Evolutionary conservation across 2,888 invertebrate genomes (phyloP).

Genomic region (Mermis nigrescens): DNA sequence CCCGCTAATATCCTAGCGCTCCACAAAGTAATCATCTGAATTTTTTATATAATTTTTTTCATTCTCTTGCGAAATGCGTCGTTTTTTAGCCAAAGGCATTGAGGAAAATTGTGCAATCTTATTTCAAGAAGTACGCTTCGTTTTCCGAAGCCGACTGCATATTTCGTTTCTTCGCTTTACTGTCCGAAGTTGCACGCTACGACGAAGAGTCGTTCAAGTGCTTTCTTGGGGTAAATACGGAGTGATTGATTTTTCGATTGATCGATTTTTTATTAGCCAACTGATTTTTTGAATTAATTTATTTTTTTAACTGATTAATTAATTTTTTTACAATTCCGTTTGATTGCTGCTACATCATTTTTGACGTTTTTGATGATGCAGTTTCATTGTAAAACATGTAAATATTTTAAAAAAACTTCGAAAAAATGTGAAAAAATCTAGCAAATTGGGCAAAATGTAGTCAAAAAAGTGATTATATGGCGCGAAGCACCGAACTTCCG

Average conservation of each 20-base stretch:
- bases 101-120: constrained; percentile 72
- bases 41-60: constrained; percentile 4
- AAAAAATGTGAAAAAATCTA: too few species aligned
- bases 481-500: too few species aligned
- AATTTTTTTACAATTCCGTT: too few species aligned
- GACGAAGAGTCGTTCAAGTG: constrained; percentile 83
- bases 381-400: too few species aligned
- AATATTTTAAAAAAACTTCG: too few species aligned
- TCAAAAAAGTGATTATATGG: too few species aligned
- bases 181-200: constrained; percentile 64
- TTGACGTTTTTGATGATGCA: too few species aligned
- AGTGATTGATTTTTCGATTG: neutral
- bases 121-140: constrained; percentile 66
- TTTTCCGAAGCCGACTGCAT: constrained; percentile 62
- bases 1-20: constrained; percentile 65
- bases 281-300: too few species aligned
- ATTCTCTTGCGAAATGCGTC: neutral
- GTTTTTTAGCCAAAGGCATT: constrained; percentile 44
- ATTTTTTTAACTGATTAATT: too few species aligned
- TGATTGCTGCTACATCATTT: too few species aligned
- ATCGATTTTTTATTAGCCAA: constrained; percentile 41
- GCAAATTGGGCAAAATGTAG: too few species aligned
- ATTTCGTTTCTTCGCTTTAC: constrained; percentile 66
- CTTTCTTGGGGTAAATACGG: constrained; percentile 53
- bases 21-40: constrained; percentile 44